Evolutionary conservation across 1,140 invertebrate species (phyloP).

Genomic region (Monomorium pharaonis): DNA sequence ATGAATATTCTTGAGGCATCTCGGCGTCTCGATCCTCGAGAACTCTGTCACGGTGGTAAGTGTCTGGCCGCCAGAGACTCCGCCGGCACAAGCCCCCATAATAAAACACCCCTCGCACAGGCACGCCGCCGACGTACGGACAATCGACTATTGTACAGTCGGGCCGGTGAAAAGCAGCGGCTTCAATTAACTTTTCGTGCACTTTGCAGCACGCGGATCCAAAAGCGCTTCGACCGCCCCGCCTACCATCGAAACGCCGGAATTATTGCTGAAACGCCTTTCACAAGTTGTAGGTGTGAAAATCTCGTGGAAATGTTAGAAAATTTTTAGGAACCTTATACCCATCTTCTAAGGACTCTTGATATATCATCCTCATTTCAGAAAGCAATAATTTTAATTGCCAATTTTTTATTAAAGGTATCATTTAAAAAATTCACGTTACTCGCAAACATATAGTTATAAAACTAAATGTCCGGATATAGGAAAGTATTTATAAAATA

Average conservation of each 20-base stretch:
- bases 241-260: constrained; percentile 74
- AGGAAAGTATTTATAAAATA: too few relatives aligned
- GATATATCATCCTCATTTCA: background rate
- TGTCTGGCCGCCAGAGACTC: constrained; percentile 37
- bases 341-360: background rate
- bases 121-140: constrained; percentile 64
- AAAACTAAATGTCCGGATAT: too few relatives aligned
- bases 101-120: constrained; percentile 82
- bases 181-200: constrained; percentile 82
- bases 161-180: constrained; percentile 74
- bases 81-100: constrained; percentile 75
- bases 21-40: constrained; percentile 43
- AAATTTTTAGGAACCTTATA: constrained; percentile 22
- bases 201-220: constrained; percentile 61
- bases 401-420: background rate
- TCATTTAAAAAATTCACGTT: background rate
- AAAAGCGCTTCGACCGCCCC: constrained; percentile 68
- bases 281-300: constrained; percentile 75
- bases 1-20: constrained; percentile 66
- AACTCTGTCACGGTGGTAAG: constrained; percentile 61
- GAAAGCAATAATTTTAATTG: background rate
- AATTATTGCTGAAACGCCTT: constrained; percentile 76
- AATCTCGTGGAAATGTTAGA: constrained; percentile 21
- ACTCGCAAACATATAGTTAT: background rate
- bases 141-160: constrained; percentile 80